phyloP scores from a whole-genome alignment of 2,797 vertebrate species.

The Microctenopoma lineatum region DNA sequence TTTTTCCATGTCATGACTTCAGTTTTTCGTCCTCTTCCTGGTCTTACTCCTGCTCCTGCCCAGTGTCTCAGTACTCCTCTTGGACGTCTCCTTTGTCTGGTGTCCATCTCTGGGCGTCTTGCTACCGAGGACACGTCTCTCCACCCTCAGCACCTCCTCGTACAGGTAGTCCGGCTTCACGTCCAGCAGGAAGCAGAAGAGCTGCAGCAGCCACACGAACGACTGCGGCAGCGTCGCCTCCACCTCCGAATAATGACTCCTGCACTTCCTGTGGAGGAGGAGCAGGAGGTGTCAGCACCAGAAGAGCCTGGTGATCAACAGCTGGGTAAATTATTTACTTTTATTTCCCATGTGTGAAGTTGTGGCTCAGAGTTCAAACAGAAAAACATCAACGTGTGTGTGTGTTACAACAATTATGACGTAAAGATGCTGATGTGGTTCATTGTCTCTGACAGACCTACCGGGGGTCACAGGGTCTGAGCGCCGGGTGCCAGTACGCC shows the following conservation, averaged over 20 bases:
- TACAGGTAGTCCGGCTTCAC: constrained; percentile 81
- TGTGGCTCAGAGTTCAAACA: too few species aligned
- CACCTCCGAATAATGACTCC: constrained; percentile 76
- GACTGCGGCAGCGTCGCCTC: constrained; percentile 84
- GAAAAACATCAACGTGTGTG: too few species aligned
- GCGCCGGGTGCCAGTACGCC: constrained; percentile 58
- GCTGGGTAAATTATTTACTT: too few species aligned
- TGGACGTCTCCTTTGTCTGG: rapidly evolving
- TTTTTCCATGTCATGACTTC: neutral
- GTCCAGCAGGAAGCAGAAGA: constrained; percentile 90
- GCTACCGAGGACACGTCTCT: constrained; percentile 65
- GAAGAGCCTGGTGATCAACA: too few species aligned
- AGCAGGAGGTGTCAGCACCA: neutral
- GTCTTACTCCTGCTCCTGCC: rapidly evolving
- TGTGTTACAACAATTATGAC: too few species aligned
- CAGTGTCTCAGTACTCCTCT: neutral
- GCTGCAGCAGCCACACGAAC: constrained; percentile 87
- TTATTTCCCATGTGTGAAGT: too few species aligned
- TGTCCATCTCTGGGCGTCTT: neutral
- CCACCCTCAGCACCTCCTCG: constrained; percentile 86
- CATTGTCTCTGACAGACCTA: constrained; percentile 19
- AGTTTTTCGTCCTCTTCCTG: neutral
- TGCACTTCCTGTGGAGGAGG: constrained; percentile 74
- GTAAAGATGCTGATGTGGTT: too few species aligned
- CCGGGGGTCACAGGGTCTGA: constrained; percentile 25